These are phyloP conservation scores for Dasyornis broadbenti DNA, from an alignment of 2,113 vertebrate genomes.

Conservation along the genomic window DNA sequence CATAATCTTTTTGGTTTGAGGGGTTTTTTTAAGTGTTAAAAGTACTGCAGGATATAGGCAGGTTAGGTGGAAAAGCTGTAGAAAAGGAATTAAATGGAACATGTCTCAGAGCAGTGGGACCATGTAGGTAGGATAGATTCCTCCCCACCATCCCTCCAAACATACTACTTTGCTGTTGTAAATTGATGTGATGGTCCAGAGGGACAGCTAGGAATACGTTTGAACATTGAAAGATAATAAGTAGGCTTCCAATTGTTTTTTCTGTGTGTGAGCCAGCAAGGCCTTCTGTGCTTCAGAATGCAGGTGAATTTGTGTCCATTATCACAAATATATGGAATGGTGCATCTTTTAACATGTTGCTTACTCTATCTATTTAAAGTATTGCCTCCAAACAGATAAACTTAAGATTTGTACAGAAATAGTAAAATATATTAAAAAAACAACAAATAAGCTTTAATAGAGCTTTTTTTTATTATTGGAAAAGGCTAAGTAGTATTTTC, in stretches of 20 bases:
- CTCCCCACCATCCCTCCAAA: background rate
- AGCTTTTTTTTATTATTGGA: background rate
- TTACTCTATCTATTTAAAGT: background rate
- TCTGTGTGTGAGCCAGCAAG: background rate
- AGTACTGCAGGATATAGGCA: background rate
- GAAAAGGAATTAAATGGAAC: background rate
- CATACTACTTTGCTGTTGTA: rapidly evolving
- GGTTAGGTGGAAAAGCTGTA: background rate
- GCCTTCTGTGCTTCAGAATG: background rate
- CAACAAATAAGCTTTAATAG: background rate
- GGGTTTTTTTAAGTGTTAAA: background rate
- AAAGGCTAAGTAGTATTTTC: background rate
- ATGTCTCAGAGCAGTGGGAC: background rate
- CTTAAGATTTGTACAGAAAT: background rate
- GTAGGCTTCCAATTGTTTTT: background rate
- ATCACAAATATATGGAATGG: background rate
- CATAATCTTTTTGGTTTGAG: background rate
- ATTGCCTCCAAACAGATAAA: background rate
- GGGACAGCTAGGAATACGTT: background rate
- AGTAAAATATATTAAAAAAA: background rate
- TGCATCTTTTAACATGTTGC: background rate
- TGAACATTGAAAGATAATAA: background rate
- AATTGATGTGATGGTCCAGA: background rate
- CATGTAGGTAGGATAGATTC: background rate
- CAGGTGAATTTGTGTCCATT: background rate